Conservation (phyloP, 2,113 vertebrate species). For the Bungarus multicinctus region DNA sequence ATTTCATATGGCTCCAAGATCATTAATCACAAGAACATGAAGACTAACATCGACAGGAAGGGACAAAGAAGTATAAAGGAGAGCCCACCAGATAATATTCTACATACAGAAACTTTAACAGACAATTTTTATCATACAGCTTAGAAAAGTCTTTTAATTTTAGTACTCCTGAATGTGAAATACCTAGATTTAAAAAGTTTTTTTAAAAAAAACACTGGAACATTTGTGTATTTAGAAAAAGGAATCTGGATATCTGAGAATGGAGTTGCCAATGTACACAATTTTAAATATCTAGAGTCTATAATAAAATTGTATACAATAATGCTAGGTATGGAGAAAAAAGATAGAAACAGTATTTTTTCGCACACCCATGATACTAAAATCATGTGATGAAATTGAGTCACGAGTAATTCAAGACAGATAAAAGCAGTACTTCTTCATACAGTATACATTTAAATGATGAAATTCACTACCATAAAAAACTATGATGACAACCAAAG, state of each 20-base stretch:
- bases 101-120: background rate
- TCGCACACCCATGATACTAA: no score
- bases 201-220: background rate
- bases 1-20: background rate
- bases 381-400: background rate
- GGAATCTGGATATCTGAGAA: background rate
- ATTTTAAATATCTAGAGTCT: background rate
- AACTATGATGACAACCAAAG: background rate
- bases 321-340: background rate
- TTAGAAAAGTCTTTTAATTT: background rate
- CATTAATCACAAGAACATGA: background rate
- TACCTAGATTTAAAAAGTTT: background rate
- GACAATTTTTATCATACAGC: background rate
- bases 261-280: background rate
- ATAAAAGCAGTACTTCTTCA: background rate
- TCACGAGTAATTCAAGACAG: background rate
- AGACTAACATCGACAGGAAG: background rate
- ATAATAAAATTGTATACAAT: background rate
- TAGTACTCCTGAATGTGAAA: background rate
- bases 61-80: background rate
- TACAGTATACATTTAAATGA: background rate
- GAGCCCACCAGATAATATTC: background rate
- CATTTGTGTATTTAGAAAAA: background rate
- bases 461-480: background rate
- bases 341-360: background rate